These are phyloP conservation scores for Popillia japonica DNA, from an alignment of 1,140 invertebrate genomes.

Conservation along the genomic window DNA sequence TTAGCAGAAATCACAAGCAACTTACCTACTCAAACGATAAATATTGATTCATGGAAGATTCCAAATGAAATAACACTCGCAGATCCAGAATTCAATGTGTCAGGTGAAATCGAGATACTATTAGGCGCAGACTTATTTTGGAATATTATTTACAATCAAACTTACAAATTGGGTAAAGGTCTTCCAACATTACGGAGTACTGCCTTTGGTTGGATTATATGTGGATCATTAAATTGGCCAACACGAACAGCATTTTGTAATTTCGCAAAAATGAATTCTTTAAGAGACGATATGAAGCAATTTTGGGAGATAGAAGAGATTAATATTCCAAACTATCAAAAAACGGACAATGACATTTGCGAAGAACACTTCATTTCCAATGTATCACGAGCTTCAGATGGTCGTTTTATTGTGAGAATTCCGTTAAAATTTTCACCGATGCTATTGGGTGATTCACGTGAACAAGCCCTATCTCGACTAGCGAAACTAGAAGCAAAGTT, in stretches of 20 bases:
- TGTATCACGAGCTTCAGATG: no score
- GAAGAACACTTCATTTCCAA: no score
- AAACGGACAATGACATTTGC: no score
- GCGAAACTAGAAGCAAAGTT: no score
- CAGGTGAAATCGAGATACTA: no score
- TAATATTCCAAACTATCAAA: slow-evolving; percentile 48
- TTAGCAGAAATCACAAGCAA: background rate
- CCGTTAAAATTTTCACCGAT: no score
- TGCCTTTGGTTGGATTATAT: slow-evolving; percentile 52
- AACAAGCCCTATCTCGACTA: no score
- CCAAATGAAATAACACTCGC: slow-evolving; percentile 43
- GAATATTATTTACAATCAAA: slow-evolving; percentile 50
- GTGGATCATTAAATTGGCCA: slow-evolving; percentile 27
- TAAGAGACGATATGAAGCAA: background rate
- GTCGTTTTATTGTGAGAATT: no score
- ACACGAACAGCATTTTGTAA: background rate
- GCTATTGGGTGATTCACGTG: no score
- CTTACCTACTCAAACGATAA: slow-evolving; percentile 20
- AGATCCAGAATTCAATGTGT: slow-evolving; percentile 50
- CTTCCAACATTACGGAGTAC: slow-evolving; percentile 51
- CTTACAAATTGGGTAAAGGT: slow-evolving; percentile 45
- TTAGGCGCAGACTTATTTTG: slow-evolving; percentile 53
- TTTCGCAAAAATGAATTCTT: background rate
- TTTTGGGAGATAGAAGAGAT: slow-evolving; percentile 43
- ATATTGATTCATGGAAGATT: slow-evolving; percentile 30